Percentiles rank a stretch among this genome's conserved stretches.
Conservation (phyloP, 2,113 vertebrate species). For the Phaetusa simplex region DNA sequence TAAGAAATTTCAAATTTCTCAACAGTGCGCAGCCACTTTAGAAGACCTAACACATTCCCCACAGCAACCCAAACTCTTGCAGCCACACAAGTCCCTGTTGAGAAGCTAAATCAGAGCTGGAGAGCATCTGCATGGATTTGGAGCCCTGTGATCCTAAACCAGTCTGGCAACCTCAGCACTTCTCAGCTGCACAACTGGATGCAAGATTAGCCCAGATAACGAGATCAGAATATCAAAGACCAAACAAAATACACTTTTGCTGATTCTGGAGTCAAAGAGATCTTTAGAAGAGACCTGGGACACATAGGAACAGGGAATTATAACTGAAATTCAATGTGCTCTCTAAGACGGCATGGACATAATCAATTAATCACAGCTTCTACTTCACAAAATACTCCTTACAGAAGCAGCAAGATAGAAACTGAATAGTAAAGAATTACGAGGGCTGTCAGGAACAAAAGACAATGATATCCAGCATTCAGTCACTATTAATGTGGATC, state of each 20-base stretch:
- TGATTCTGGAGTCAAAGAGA: background rate
- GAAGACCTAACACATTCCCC: background rate
- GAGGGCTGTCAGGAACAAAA: background rate
- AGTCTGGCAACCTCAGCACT: background rate
- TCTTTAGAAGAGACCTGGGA: background rate
- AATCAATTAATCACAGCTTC: background rate
- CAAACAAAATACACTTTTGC: background rate
- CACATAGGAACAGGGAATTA: background rate
- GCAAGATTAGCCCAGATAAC: background rate
- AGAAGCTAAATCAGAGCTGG: background rate
- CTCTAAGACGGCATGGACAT: background rate
- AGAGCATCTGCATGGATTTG: background rate
- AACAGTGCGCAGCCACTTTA: background rate
- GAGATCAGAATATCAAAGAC: background rate
- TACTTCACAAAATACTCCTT: background rate
- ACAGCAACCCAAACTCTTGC: background rate
- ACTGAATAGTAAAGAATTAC: background rate
- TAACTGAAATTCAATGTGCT: background rate
- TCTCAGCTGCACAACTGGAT: background rate
- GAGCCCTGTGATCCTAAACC: background rate
- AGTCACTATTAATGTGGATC: background rate
- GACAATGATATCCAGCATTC: background rate
- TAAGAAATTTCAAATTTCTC: background rate
- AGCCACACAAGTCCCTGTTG: background rate
- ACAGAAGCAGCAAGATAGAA: background rate